Base-by-base conservation (phyloP, 2,113 vertebrate genomes). In the Uria lomvia region DNA sequence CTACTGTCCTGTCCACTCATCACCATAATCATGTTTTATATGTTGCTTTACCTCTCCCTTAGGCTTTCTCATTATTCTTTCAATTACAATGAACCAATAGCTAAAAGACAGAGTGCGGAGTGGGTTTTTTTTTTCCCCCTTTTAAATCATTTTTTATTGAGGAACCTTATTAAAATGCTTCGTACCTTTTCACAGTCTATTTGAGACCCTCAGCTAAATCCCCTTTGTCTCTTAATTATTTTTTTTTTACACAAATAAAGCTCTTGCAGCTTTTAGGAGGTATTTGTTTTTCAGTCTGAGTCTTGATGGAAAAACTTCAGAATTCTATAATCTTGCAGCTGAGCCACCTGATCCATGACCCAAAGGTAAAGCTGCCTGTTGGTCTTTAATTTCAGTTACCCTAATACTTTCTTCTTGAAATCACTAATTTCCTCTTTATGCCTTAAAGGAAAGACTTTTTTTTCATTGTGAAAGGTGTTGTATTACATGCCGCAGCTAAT, bases 21-120 rank as follows among this genome's bases (percentile, higher is more conserved):
- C 15, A 1, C 19, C 40, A 3, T 16, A 3, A 8, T 38, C 5
- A 0, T 24, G 38, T 24, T 58, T 74, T 42, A 7, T 24, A 3
- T 40, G 19, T 66, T 22, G 52, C 47, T 88, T 70, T 66, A 12
- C 8, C 12, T 49, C 68, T 53, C 24, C 27, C 3, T 42, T 40
- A 10, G 45, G 17, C 32, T 49, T 80, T 45, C 27, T 62, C 11
- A 1, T 67, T 63, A 6, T 63, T 92, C 52, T 77, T 71, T 19
- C 11, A 9, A 0, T 92, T 52, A 5, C 8, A 34, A 2, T 13
- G 8, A 76, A n/a, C 20, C 26, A 20, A 22, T 38, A 27, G 32
- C 60, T 78, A 5, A 79, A 86, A 49, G 55, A 38, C 18, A 30
- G 26, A 5, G 13, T 16, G 20, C 2, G 3, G 52, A 18, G 11